Evolutionary conservation across 2,113 vertebrate genomes (phyloP).

Genomic region (Geococcyx californianus): DNA sequence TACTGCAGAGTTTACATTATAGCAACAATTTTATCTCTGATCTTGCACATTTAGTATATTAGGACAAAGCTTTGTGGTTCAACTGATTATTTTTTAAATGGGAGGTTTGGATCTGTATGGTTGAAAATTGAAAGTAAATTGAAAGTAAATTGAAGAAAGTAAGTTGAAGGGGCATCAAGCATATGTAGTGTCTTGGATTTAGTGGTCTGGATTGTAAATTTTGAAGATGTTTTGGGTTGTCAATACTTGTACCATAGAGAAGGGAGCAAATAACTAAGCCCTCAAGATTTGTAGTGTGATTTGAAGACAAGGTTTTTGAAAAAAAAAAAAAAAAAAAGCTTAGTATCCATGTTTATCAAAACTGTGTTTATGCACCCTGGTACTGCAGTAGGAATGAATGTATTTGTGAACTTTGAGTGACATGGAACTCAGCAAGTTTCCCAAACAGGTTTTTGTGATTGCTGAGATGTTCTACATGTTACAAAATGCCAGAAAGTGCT

Average conservation of each 20-base stretch:
- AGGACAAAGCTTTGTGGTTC: constrained; percentile 30
- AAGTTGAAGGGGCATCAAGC: constrained; percentile 12
- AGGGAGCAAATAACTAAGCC: neutral
- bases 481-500: neutral
- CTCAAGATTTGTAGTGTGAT: neutral
- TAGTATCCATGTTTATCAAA: neutral
- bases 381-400: neutral
- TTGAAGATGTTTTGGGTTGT: neutral
- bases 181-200: neutral
- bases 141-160: constrained; percentile 34
- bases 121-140: constrained; percentile 52
- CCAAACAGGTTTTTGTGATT: neutral
- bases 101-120: constrained; percentile 25
- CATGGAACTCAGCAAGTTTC: neutral
- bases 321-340: too few relatives aligned
- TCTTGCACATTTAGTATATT: constrained; percentile 38
- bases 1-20: neutral
- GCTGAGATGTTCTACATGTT: neutral
- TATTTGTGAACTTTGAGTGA: neutral
- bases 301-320: neutral
- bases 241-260: neutral
- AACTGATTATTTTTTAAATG: constrained; percentile 48
- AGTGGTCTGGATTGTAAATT: neutral
- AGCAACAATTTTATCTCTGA: constrained; percentile 48
- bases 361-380: neutral